phyloP scores from a whole-genome alignment of 2,888 invertebrate species.

The Tenthredo amoena region DNA sequence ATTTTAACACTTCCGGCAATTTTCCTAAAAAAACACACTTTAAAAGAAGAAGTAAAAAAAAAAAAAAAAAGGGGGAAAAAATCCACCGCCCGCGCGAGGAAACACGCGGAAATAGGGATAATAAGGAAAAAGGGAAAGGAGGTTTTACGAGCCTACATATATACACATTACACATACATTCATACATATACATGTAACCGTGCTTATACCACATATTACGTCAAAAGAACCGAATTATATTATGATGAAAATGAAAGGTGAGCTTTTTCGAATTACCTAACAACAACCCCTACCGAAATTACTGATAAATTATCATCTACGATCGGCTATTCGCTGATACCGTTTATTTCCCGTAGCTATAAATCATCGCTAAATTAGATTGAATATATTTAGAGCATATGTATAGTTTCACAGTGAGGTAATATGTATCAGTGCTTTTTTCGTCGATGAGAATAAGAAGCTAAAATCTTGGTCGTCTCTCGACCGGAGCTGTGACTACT shows the following conservation, averaged over 20 bases:
- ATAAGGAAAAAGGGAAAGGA: conserved; percentile 23
- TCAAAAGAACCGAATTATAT: conserved; percentile 17
- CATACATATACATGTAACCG: not conserved
- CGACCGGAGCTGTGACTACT: not conserved
- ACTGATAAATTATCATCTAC: not conserved
- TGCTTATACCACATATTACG: not conserved
- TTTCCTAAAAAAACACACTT: conserved; percentile 26
- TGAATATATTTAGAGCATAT: not conserved
- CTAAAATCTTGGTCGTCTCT: conserved; percentile 33
- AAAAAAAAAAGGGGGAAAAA: not conserved
- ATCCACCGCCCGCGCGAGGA: not conserved
- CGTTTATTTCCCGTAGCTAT: not conserved
- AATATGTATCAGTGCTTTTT: not conserved
- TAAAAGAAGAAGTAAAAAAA: not conserved
- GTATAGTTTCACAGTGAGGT: not conserved
- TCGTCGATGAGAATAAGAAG: not conserved
- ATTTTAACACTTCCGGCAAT: conserved; percentile 50
- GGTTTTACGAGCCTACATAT: conserved; percentile 3
- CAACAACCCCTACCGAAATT: not conserved
- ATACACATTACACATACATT: not conserved
- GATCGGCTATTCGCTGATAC: not conserved
- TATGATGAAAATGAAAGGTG: conserved; percentile 19
- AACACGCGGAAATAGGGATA: conserved; percentile 22
- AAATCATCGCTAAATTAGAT: not conserved
- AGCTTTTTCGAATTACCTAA: not conserved